Base-by-base conservation (phyloP, 2,888 invertebrate genomes). In the Eupeodes latifasciatus region DNA sequence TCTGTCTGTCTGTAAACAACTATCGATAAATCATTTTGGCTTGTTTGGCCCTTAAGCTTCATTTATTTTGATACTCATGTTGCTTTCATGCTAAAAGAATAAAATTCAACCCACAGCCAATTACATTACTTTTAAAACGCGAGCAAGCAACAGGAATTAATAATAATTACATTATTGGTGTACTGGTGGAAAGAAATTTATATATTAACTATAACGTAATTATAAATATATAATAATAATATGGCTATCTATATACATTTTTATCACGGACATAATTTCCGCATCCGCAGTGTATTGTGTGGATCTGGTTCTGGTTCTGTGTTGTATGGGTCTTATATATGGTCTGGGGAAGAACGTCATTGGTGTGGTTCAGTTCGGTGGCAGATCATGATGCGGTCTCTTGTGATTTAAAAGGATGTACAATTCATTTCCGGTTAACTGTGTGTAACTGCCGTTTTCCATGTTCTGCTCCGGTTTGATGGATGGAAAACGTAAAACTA, bases 61-160 rank as follows among this genome's bases (percentile, higher is more conserved):
- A 74, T 51, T 66, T 66, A 59, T 55, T 49, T 77, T 74, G 66
- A 59, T 78, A 84, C 80, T 83, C 76, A 57, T 69, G 59, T 57
- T 75, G 78, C 71, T 78, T 74, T 47, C 16, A 51, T 74, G 78
- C 47, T 75, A 27, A 66, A 74, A 79, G 85, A 71, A 74, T 85
- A 81, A 85, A 88, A 85, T 75, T 88, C 85, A 88, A 85, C 78
- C 83, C 87, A 71, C 83, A 81, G 66, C 77, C 87, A 84, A 87
- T 81, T 84, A 81, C 67, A 71, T 69, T 85, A 85, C 75, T 71
- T 66, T 74, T 69, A 77, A 55, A 80, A 27, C 27, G 27, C 47
- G 75, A 78, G 75, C 81, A 85, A 69, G 78, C 69, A 78, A 47
- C 14, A 59, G 66, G 81, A 44, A 67, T 84, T 81, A 78, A 78